A percentile compares a stretch with the other conserved stretches of the same genome.
Evolutionary conservation across 1,140 invertebrate genomes (phyloP).

Genomic region (Saccostrea glomerata): DNA sequence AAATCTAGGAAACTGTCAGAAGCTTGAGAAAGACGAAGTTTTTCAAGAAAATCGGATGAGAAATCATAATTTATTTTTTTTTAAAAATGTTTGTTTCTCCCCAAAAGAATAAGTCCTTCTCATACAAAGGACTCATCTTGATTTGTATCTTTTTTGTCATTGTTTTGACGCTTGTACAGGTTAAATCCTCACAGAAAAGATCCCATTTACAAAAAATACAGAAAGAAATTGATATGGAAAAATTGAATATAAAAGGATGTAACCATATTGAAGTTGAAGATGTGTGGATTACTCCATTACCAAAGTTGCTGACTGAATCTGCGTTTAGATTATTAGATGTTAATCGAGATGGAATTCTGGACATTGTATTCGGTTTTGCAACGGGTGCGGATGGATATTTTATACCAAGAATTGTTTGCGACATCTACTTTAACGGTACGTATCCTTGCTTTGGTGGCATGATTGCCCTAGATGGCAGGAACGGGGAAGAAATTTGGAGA

Average conservation of each 20-base stretch:
- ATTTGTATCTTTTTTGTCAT: background rate
- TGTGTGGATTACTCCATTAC: constrained; percentile 87
- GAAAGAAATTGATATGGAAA: background rate
- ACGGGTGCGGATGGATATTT: constrained; percentile 85
- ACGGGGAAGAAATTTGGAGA: constrained; percentile 87
- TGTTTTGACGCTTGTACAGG: background rate
- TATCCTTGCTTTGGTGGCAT: constrained; percentile 88
- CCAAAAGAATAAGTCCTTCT: background rate
- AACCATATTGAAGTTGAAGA: constrained; percentile 85
- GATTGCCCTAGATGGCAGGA: constrained; percentile 86
- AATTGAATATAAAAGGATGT: constrained; percentile 79
- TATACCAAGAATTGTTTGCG: constrained; percentile 82
- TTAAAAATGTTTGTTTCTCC: too few relatives aligned
- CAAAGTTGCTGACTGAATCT: constrained; percentile 88
- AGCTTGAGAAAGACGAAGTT: too few relatives aligned
- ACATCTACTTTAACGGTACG: constrained; percentile 84
- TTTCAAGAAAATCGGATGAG: too few relatives aligned
- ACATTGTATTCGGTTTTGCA: constrained; percentile 89
- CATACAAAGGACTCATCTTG: background rate
- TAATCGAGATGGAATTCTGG: constrained; percentile 86
- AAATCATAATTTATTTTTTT: too few relatives aligned
- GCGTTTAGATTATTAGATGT: constrained; percentile 87
- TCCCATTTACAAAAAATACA: background rate
- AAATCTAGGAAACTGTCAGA: too few relatives aligned
- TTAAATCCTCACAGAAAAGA: background rate